These are phyloP conservation scores for Phataginus tricuspis DNA, from an alignment of 2,797 vertebrate species.

Conservation along the genomic window DNA sequence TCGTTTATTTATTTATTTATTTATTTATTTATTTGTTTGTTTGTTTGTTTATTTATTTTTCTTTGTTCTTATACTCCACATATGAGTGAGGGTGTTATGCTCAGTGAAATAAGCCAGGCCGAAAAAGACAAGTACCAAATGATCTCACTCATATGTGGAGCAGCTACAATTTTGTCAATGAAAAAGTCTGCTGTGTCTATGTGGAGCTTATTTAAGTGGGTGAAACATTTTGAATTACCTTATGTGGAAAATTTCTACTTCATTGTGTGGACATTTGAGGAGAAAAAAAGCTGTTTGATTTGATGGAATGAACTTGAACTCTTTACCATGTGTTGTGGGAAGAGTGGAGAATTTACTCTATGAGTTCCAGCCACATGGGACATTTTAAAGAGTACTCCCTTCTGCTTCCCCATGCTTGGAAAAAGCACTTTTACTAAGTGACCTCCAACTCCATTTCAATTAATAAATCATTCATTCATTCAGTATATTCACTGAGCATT, in stretches of 20 bases:
- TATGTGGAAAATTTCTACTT: neutral
- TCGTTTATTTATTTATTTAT: too few species aligned
- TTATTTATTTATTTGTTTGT: too few species aligned
- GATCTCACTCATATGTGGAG: too few species aligned
- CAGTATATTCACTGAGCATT: neutral
- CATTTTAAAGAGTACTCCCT: neutral
- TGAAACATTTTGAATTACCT: neutral
- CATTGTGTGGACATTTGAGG: neutral
- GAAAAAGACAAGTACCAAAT: too few species aligned
- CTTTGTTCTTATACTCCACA: too few species aligned
- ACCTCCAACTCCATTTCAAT: neutral
- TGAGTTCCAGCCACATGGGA: neutral
- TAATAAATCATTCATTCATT: neutral
- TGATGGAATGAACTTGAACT: neutral
- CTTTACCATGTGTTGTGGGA: neutral
- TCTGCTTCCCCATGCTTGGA: neutral
- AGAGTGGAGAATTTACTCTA: neutral
- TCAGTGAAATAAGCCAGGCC: too few species aligned
- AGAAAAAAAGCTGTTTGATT: neutral
- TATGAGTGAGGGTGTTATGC: too few species aligned
- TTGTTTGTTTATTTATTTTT: too few species aligned
- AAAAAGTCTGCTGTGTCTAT: neutral
- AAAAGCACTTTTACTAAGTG: neutral
- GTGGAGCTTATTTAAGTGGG: neutral
- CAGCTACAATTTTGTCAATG: neutral